Base-by-base conservation (phyloP, 2,888 invertebrate genomes). In the Andrena trimmerana region DNA sequence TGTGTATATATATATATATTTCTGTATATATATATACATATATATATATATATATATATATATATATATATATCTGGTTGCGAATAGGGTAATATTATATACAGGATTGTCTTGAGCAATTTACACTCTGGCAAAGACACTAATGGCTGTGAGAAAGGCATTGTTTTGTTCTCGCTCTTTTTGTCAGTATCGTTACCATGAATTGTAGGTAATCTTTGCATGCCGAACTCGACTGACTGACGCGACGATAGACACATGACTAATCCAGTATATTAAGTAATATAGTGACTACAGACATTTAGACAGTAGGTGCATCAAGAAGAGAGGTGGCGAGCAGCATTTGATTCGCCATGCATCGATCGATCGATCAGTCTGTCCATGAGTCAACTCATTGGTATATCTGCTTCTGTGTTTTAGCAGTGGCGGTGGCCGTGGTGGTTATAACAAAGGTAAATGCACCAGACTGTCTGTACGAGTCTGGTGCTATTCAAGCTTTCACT, bases 341-440 rank as follows among this genome's bases (percentile, higher is more conserved):
- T 94, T 95, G 95, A 94, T 91, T 95, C 95, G 94, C 95, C 95
- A 95, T 94, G 94, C 94, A 92, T 92, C 94, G 91, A 93, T 93
- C 93, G 93, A 93, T 93, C 92, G 92, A 92, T 93, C 92, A 92
- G 93, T 94, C 94, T 94, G 95, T 94, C 95, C 95, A 95, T 96
- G 95, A 95, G 95, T 94, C 94, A 93, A 95, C 94, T 96, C 96
- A 96, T 96, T 96, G 96, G 96, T 96, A 95, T 96, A 96, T 95
- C 95, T 96, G 96, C 96, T 96, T 96, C 96, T 97, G 96, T 97
- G 97, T 97, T 97, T 97, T 97, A 97, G 98, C 97, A 96, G 96
- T 96, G 97, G 98, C 97, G 97, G 97, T 97, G 96, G 97, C 96
- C 97, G 97, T 97, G 97, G 98, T 97, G 97, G 97, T 97, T 98